Evolutionary conservation across 2,888 invertebrate species (phyloP).

Genomic region (Tricholauxania praeusta): DNA sequence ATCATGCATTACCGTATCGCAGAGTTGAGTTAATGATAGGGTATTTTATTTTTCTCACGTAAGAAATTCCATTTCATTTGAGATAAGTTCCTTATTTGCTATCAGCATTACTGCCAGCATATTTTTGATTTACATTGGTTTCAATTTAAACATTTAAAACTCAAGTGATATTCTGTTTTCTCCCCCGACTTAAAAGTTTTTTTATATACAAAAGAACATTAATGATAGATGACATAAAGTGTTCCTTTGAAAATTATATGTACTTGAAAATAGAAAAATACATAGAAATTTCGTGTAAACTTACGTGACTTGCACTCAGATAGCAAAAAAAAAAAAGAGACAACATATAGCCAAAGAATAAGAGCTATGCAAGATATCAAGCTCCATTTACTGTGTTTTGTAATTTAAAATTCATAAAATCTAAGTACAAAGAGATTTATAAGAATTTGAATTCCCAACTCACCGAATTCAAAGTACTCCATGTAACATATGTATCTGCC

Average conservation of each 20-base stretch:
- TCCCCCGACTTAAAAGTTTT: background rate
- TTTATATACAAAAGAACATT: conserved; percentile 17
- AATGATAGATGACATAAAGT: conserved; percentile 16
- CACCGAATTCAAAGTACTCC: too few species aligned
- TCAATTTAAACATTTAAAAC: too few species aligned
- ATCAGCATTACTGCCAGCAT: too few species aligned
- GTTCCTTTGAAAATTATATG: conserved; percentile 8
- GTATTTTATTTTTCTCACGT: too few species aligned
- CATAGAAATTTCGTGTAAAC: background rate
- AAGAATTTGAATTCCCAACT: too few species aligned
- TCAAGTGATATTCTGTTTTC: too few species aligned
- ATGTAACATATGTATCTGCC: too few species aligned
- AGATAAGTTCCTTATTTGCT: background rate
- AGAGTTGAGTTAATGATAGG: too few species aligned
- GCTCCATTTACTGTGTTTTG: conserved; percentile 12
- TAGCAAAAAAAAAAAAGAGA: background rate
- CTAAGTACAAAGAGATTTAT: background rate
- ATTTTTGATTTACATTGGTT: too few species aligned
- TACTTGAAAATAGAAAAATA: background rate
- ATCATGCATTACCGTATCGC: too few species aligned
- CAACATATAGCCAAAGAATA: background rate
- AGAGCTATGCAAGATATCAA: conserved; percentile 4
- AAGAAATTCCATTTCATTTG: background rate
- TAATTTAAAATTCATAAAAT: conserved; percentile 23
- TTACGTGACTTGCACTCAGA: conserved; percentile 12